Evolutionary conservation across 2,797 vertebrate species (phyloP).

Genomic region (Pseudomugil tenellus): DNA sequence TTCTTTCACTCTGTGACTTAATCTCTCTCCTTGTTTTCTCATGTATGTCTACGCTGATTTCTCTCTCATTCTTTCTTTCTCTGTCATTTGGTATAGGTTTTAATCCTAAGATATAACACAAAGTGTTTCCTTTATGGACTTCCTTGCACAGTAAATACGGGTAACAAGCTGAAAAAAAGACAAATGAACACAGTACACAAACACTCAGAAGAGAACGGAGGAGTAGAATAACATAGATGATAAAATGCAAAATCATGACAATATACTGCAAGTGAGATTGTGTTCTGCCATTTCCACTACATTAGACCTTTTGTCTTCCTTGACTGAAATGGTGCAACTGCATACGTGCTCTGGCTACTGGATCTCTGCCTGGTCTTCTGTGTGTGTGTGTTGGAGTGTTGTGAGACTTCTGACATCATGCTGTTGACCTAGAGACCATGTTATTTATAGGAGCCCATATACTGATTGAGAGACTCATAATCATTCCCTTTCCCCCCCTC

Average conservation of each 20-base stretch:
- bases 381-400: neutral
- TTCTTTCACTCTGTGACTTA: constrained; percentile 23
- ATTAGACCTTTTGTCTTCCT: constrained; percentile 6
- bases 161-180: constrained; percentile 27
- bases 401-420: constrained; percentile 57
- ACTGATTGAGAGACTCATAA: constrained; percentile 69
- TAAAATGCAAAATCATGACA: neutral
- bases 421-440: constrained; percentile 50
- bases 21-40: constrained; percentile 16
- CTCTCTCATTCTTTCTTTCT: neutral
- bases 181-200: constrained; percentile 29
- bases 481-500: constrained; percentile 35
- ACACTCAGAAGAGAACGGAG: neutral
- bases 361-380: neutral
- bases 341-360: neutral
- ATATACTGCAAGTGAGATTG: constrained; percentile 8
- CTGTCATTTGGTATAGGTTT: constrained; percentile 18
- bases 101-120: constrained; percentile 34
- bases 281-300: constrained; percentile 1
- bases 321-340: neutral
- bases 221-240: neutral
- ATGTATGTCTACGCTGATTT: constrained; percentile 16
- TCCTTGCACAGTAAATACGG: constrained; percentile 38
- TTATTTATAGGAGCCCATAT: constrained; percentile 75
- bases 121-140: constrained; percentile 26